Base-by-base conservation (phyloP, 2,797 vertebrate species). In the Chaetophractus vellerosus region DNA sequence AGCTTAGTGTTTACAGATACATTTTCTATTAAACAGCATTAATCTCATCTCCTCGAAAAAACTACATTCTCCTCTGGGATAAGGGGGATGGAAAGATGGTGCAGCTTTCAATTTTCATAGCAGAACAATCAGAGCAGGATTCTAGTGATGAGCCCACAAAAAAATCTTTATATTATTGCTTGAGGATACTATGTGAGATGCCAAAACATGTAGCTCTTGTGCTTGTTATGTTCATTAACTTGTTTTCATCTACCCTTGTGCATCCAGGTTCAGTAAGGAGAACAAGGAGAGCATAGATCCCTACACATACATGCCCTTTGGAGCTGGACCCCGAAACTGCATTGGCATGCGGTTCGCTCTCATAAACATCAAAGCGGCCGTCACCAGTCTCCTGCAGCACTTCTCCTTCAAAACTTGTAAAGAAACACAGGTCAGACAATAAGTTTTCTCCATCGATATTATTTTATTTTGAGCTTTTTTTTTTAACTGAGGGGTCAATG, bases 311-410 rank as follows among this genome's bases (percentile, higher is more conserved):
- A 92, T 99, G 78, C 99, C 99, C 31, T 99, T 99, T 69, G 99
- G 99, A 91, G 96, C 97, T 0, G 99, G 99, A 0, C 99, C 99
- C 84, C 98, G 99, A 81, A 99, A 99, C 97, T 99, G 99, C 95
- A 97, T 99, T 0, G 99, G 99, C 89, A 99, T 99, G 99, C 97
- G 99, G 68, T 99, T 99, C 96, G 99, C 99, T 11, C 36, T 98
- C 18, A 69, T 99, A 92, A 96, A 91, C 93, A 98, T 99, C 96
- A 99, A 99, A 97, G 66, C 98, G 6, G 98, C 97, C 9, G 23
- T 99, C 0, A 4, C 90, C n/a, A 92, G 98, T 86, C 78, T 99
- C 6, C 91, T 99, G 84, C 99, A 99, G 96, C 97, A 98, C 71
- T 99, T 99, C 97, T 99, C 93, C 83, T 97, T 99, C 94, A 98